Evolutionary conservation across 2,888 invertebrate species (phyloP).

Genomic region (Pachliopta kotzebuea): DNA sequence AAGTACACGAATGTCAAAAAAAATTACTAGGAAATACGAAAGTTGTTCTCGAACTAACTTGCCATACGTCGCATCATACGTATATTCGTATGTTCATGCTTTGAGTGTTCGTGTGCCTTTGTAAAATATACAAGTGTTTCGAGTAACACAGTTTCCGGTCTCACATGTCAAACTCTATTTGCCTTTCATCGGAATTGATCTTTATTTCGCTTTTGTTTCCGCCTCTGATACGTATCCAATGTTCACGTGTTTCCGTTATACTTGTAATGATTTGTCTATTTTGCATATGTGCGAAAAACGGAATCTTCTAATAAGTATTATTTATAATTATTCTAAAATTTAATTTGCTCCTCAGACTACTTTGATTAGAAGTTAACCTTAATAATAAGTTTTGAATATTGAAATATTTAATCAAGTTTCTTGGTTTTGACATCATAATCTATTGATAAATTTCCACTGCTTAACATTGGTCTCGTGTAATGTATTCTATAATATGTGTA

Average conservation of each 20-base stretch:
- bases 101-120: slow-evolving; percentile 36
- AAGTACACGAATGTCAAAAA: slow-evolving; percentile 5
- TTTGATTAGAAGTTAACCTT: no score
- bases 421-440: no score
- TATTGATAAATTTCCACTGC: no score
- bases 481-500: no score
- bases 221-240: slow-evolving; percentile 29
- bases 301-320: no score
- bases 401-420: no score
- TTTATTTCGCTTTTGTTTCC: slow-evolving; percentile 39
- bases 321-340: no score
- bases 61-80: slow-evolving; percentile 13
- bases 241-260: slow-evolving; percentile 27
- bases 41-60: slow-evolving; percentile 13
- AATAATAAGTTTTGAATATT: no score
- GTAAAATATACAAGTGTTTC: slow-evolving; percentile 36
- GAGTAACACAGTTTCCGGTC: slow-evolving; percentile 40
- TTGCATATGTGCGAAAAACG: no score
- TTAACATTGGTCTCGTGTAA: no score
- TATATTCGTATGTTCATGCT: slow-evolving; percentile 30
- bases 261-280: no score
- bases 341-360: no score
- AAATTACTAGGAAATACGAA: slow-evolving; percentile 16
- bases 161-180: slow-evolving; percentile 46
- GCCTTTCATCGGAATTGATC: slow-evolving; percentile 38